These are phyloP conservation scores for Grammomys surdaster DNA, from an alignment of 2,113 vertebrate species.

Conservation along the genomic window DNA sequence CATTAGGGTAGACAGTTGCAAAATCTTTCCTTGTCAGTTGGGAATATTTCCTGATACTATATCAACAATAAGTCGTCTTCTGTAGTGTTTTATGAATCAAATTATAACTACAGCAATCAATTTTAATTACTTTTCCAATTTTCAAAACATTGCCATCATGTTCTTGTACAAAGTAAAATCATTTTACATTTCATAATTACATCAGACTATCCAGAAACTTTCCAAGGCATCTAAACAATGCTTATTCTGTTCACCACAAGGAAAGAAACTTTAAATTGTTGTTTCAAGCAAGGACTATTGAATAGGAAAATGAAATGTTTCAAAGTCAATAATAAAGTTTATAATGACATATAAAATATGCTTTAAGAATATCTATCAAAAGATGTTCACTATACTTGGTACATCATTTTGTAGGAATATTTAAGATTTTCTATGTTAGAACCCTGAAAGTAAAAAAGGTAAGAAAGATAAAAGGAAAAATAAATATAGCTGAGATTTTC, in stretches of 20 bases:
- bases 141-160: constrained; percentile 51
- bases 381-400: background rate
- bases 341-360: background rate
- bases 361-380: constrained; percentile 25
- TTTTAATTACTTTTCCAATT: constrained; percentile 65
- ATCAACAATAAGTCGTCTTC: constrained; percentile 52
- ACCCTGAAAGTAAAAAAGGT: background rate
- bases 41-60: constrained; percentile 28
- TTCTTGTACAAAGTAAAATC: constrained; percentile 14
- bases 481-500: background rate
- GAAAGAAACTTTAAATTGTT: constrained; percentile 43
- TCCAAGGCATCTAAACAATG: constrained; percentile 34
- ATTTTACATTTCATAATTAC: constrained; percentile 45
- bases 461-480: background rate
- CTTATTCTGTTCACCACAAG: constrained; percentile 22
- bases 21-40: constrained; percentile 36
- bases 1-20: background rate
- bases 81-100: constrained; percentile 48
- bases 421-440: background rate
- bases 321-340: constrained; percentile 44
- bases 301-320: constrained; percentile 52
- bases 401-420: background rate
- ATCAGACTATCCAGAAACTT: constrained; percentile 35
- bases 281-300: constrained; percentile 14
- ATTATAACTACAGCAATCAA: constrained; percentile 50